Base-by-base conservation (phyloP, 2,797 vertebrate genomes). In the Parauchenoglanis ngamensis region DNA sequence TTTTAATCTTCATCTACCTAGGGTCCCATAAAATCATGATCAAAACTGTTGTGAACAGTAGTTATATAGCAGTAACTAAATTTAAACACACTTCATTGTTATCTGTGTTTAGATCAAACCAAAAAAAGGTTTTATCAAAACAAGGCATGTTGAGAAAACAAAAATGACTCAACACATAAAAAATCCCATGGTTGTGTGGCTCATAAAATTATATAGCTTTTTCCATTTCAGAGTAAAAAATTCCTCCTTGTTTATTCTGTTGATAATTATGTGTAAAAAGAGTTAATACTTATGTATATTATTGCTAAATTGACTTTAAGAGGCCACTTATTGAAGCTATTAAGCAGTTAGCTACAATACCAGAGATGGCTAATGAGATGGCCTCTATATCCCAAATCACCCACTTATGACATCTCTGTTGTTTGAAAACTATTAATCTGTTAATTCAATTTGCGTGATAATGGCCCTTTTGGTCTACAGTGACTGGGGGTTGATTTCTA, bases 171-270 rank as follows among this genome's bases (percentile, higher is more conserved):
- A 91, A 93, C 92, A 82, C 91, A 91, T 88, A 91, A 94, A 92
- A 93, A 82, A 89, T 94, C 46, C 87, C 79, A 81, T 91, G 93
- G 94, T 95, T 95, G 92, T 90, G 82, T 90, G 78, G 93, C 95
- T 95, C 93, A 92, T 96, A 95, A 96, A 96, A 93, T 94, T 95
- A 94, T 95, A 95, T 90, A 90, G 93, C 92, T 96, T 96, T 96
- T 96, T 96, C 96, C 96, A 96, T 92, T 93, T 93, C 92, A 91
- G 92, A 90, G 91, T 94, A 94, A 92, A 92, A 87, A 92, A 96
- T 96, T 96, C 95, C 94, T 93, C 80, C 25, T 92, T 91, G 93
- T 94, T 94, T 94, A 94, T 95, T 95, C 87, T 86, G 88, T 81
- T 70, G 85, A 89, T 90, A 90, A 91, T 90, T 89, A 90, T 85